Percentiles rank a stretch among this genome's conserved stretches.
Conservation (phyloP, 1,140 invertebrate genomes). For the Habropoda laboriosa region DNA sequence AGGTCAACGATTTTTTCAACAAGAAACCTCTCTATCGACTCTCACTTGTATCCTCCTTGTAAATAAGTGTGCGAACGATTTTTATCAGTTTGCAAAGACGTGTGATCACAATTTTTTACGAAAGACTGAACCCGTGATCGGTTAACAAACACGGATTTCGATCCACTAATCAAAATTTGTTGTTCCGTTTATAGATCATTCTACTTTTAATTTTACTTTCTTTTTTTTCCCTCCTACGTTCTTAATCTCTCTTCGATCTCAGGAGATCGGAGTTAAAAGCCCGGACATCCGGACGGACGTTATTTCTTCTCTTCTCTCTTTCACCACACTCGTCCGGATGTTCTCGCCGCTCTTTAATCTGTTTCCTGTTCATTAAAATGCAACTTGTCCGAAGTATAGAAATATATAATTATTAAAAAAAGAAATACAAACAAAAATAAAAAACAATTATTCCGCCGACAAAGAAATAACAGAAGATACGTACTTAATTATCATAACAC, state of each 20-base stretch:
- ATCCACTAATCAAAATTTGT: conserved; percentile 8
- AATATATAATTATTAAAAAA: conserved; percentile 36
- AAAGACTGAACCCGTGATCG: conserved; percentile 55
- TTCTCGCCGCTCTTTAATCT: conserved; percentile 6
- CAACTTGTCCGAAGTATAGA: conserved; percentile 25
- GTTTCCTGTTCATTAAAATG: conserved; percentile 2
- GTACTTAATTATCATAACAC: conserved; percentile 54
- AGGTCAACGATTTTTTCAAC: conserved; percentile 37
- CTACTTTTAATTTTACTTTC: not conserved
- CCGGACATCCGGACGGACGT: not conserved
- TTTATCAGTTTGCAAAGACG: conserved; percentile 32
- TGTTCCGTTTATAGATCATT: conserved; percentile 13
- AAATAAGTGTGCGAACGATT: conserved; percentile 48
- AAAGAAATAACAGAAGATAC: conserved; percentile 16
- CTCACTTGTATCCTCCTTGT: conserved; percentile 36
- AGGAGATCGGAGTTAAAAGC: not conserved
- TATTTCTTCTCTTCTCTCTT: not conserved
- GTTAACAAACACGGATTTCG: not conserved
- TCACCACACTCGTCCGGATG: not conserved
- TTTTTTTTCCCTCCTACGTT: conserved; percentile 1
- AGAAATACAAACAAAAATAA: not conserved
- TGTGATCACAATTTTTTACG: conserved; percentile 30
- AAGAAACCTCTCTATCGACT: conserved; percentile 10
- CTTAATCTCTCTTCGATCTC: not conserved
- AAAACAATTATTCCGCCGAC: no score